Percentiles rank a stretch among this genome's conserved stretches.
Evolutionary conservation across 2,888 invertebrate genomes (phyloP).

Genomic region (Rutpela maculata): DNA sequence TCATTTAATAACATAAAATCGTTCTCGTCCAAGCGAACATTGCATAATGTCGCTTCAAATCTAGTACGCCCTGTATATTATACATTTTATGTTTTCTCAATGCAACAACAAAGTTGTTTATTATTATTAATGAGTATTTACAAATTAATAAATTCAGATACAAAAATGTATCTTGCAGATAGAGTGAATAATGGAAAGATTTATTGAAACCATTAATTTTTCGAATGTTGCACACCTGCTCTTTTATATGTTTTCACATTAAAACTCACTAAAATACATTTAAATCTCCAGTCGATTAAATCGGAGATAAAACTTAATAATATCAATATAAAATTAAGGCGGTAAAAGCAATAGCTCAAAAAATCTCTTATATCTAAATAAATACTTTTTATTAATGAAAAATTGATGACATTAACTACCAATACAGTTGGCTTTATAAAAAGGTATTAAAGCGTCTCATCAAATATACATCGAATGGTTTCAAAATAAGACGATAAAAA

Average conservation of each 20-base stretch:
- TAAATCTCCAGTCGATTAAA: constrained; percentile 7
- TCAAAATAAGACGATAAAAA: constrained; percentile 21
- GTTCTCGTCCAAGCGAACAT: too few species aligned
- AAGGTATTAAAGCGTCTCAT: constrained; percentile 16
- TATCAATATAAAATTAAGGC: constrained; percentile 9
- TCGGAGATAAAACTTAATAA: constrained; percentile 17
- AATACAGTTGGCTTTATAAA: neutral
- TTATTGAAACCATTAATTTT: neutral
- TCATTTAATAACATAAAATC: too few species aligned
- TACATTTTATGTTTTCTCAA: too few species aligned
- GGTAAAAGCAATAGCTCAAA: neutral
- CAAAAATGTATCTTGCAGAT: too few species aligned
- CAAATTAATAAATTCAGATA: too few species aligned
- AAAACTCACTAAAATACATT: neutral
- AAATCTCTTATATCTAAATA: neutral
- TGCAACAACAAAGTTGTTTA: too few species aligned
- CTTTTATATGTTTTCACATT: constrained; percentile 1
- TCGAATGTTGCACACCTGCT: neutral
- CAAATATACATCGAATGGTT: constrained; percentile 22
- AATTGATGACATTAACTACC: constrained; percentile 5
- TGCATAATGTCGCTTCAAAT: too few species aligned
- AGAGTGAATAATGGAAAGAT: neutral
- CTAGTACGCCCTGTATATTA: too few species aligned
- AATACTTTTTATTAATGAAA: constrained; percentile 14
- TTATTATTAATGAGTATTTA: too few species aligned